These are phyloP conservation scores for Heptranchias perlo DNA, from an alignment of 2,113 vertebrate species.

Conservation along the genomic window DNA sequence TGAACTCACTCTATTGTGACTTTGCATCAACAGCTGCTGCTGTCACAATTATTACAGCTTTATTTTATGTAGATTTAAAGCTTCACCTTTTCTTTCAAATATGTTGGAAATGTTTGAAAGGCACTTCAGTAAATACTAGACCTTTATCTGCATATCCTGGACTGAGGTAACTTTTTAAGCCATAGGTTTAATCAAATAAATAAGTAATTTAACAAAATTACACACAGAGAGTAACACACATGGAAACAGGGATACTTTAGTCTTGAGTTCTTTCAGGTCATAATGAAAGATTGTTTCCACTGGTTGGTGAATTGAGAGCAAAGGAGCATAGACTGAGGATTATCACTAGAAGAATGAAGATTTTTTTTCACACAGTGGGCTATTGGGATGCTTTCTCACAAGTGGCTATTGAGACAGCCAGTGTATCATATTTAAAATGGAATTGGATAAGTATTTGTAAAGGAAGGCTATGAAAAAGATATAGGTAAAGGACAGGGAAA, in stretches of 20 bases:
- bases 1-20: slow-evolving; percentile 19
- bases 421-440: not conserved
- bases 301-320: not conserved
- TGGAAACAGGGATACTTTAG: not conserved
- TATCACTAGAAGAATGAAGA: not conserved
- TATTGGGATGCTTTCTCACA: not conserved
- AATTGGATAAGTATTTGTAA: not conserved
- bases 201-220: not conserved
- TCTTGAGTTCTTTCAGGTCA: slow-evolving; percentile 6
- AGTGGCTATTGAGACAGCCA: not conserved
- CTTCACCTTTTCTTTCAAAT: not conserved
- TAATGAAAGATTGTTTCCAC: not conserved
- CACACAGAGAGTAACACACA: not conserved
- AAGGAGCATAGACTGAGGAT: not conserved
- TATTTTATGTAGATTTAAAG: not conserved
- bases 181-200: not conserved
- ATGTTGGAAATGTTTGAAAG: not conserved
- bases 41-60: not conserved
- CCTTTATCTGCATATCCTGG: not conserved
- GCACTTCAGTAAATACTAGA: not conserved
- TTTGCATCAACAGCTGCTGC: slow-evolving; percentile 19
- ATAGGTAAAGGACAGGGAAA: not conserved
- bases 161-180: not conserved
- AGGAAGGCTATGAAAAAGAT: not conserved
- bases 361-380: not conserved